Percentiles rank a stretch among this genome's conserved stretches.
phyloP scores from a whole-genome alignment of 1,140 invertebrate genomes.

The Drosophila santomea region DNA sequence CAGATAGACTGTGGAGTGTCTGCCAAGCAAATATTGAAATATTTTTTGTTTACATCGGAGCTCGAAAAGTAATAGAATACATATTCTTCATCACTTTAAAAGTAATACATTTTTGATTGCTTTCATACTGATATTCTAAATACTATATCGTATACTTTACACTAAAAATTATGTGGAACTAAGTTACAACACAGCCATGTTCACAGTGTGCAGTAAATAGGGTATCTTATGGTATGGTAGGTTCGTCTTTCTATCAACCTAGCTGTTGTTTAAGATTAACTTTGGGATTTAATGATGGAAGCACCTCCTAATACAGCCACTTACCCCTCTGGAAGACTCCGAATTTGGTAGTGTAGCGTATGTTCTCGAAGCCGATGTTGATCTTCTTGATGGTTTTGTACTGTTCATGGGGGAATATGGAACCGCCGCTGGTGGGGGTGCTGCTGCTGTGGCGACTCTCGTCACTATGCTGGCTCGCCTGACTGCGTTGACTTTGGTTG shows the following conservation, averaged over 20 bases:
- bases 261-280: background rate
- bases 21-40: too few species aligned
- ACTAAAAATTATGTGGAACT: too few species aligned
- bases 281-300: too few species aligned
- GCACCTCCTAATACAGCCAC: background rate
- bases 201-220: too few species aligned
- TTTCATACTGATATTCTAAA: too few species aligned
- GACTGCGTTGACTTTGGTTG: conserved; percentile 28
- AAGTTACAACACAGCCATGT: too few species aligned
- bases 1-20: background rate
- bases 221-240: background rate
- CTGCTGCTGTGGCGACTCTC: conserved; percentile 16
- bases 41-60: background rate
- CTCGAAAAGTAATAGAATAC: background rate
- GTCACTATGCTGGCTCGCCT: conserved; percentile 14
- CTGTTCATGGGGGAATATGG: conserved; percentile 72
- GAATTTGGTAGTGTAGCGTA: conserved; percentile 59
- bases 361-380: conserved; percentile 74
- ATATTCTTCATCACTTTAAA: background rate
- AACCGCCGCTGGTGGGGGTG: conserved; percentile 46
- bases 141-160: too few species aligned
- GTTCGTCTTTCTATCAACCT: background rate
- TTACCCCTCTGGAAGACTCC: conserved; percentile 75
- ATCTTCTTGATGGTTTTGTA: conserved; percentile 73
- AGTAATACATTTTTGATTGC: too few species aligned